Base-by-base conservation (phyloP, 2,888 invertebrate species). In the Sabatieria punctata region DNA sequence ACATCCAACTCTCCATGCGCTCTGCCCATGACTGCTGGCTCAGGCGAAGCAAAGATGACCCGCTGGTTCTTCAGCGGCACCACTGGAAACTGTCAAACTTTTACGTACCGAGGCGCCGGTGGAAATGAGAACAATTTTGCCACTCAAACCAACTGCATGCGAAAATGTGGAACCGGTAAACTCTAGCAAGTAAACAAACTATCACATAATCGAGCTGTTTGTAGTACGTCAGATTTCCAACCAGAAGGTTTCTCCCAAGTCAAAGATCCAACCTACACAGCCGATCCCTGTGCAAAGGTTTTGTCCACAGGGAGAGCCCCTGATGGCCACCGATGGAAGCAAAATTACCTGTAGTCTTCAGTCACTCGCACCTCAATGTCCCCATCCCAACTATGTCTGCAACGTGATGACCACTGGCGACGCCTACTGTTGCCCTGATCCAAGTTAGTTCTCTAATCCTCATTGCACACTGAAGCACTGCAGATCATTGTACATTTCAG, bases 131-230 rank as follows among this genome's bases (percentile, higher is more conserved):
- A 53, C 41, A 53, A 50, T 25, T 53, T 53, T 36, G 50, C 52
- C 21, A 49, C 52, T 1, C 27, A 52, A 4, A 49, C 51, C 21
- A 46, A 46, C 6, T 59, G 59, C 36, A 33, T 46, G 40, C 48
- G 45, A 13, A 48, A 51, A 4, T 59, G 59, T 51, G 57, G 54
- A n/a, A n/a, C n/a, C n/a, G n/a, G n/a, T n/a, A n/a, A n/a, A n/a
- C n/a, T n/a, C n/a, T n/a, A n/a, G n/a, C n/a, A n/a, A n/a, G n/a
- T n/a, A n/a, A n/a, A n/a, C n/a, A n/a, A n/a, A n/a, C n/a, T n/a
- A n/a, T n/a, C n/a, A n/a, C n/a, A n/a, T n/a, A n/a, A n/a, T n/a
- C n/a, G n/a, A n/a, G n/a, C n/a, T n/a, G n/a, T n/a, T n/a, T n/a
- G n/a, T n/a, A n/a, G n/a, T n/a, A n/a, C n/a, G n/a, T n/a, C n/a